Evolutionary conservation across 2,113 vertebrate species (phyloP).

Genomic region (Oryzias melastigma): DNA sequence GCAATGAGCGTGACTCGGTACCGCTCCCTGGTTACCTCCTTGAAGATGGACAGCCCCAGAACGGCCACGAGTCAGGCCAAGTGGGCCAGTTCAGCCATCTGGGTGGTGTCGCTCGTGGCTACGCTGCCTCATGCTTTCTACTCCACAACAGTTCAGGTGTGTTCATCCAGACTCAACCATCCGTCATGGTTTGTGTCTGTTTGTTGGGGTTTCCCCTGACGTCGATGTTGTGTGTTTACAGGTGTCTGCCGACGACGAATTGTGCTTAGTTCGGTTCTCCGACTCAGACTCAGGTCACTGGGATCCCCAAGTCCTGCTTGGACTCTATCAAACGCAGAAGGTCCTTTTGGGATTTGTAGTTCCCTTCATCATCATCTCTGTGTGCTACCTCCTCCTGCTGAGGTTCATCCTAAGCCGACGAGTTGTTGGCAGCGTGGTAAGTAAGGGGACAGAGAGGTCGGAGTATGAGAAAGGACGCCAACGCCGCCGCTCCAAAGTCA

Average conservation of each 20-base stretch:
- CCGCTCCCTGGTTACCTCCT: constrained; percentile 70
- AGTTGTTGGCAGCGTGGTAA: constrained; percentile 39
- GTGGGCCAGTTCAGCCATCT: constrained; percentile 77
- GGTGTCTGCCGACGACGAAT: constrained; percentile 77
- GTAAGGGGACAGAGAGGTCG: constrained; percentile 42
- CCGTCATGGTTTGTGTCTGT: not conserved
- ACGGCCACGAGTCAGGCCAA: constrained; percentile 49
- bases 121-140: constrained; percentile 80
- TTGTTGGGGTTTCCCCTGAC: constrained; percentile 1
- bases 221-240: constrained; percentile 38
- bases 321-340: constrained; percentile 81
- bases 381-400: constrained; percentile 80
- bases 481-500: constrained; percentile 74
- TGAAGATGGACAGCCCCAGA: constrained; percentile 70
- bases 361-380: constrained; percentile 75
- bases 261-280: constrained; percentile 81
- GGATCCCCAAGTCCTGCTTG: constrained; percentile 80
- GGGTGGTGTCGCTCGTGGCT: constrained; percentile 75
- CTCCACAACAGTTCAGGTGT: constrained; percentile 74
- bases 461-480: constrained; percentile 67
- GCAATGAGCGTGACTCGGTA: constrained; percentile 83
- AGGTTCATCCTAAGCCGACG: constrained; percentile 74
- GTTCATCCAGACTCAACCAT: not conserved
- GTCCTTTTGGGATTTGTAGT: constrained; percentile 79
- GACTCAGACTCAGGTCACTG: constrained; percentile 71